phyloP scores from a whole-genome alignment of 2,888 invertebrate species.

The Gastrophysa polygoni region DNA sequence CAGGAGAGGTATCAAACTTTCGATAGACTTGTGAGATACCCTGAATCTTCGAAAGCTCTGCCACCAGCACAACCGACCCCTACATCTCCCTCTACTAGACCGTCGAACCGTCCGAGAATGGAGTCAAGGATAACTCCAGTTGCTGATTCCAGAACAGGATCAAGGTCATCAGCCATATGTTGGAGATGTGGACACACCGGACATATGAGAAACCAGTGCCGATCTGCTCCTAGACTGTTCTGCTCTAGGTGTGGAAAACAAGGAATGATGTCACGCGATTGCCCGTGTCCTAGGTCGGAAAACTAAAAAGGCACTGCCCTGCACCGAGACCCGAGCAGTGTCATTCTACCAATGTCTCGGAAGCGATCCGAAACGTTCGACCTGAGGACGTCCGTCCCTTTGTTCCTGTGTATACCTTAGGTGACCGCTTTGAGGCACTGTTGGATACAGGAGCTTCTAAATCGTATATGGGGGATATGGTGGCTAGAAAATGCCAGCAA shows the following conservation, averaged over 20 bases:
- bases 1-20: background rate
- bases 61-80: too few species aligned
- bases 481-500: background rate
- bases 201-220: constrained; percentile 1
- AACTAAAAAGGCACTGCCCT: background rate
- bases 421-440: background rate
- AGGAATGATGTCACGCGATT: background rate
- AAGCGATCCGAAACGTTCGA: background rate
- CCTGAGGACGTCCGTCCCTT: background rate
- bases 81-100: too few species aligned
- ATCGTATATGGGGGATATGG: background rate
- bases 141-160: too few species aligned
- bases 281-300: constrained; percentile 7
- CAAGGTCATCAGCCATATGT: background rate
- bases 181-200: constrained; percentile 1
- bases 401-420: background rate
- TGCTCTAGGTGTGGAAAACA: background rate
- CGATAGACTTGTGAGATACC: background rate
- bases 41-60: background rate
- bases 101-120: too few species aligned
- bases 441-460: background rate
- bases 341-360: background rate
- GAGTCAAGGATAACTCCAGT: too few species aligned
- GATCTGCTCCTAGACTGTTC: constrained; percentile 2
- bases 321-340: constrained; percentile 1